Evolutionary conservation across 2,113 vertebrate genomes (phyloP).

Genomic region (Tretioscincus oriximinensis): DNA sequence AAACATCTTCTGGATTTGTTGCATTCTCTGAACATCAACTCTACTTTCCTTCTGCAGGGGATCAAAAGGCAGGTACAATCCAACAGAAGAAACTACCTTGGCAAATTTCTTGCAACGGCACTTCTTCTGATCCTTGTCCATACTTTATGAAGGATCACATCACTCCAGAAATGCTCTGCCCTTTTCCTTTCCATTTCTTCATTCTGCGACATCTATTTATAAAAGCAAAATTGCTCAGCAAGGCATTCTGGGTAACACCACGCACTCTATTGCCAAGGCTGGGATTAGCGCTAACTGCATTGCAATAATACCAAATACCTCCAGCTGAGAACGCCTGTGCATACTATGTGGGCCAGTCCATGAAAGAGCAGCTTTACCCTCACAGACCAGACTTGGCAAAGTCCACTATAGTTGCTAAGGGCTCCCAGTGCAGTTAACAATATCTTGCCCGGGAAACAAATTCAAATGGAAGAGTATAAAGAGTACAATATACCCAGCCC

Average conservation of each 20-base stretch:
- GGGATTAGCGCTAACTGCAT: conserved; percentile 49
- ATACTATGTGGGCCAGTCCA: conserved; percentile 8
- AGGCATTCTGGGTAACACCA: background rate
- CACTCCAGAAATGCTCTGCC: background rate
- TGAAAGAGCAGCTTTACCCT: conserved; percentile 2
- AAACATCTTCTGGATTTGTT: no score
- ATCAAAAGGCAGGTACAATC: no score
- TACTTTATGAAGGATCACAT: background rate
- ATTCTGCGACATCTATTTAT: conserved; percentile 55
- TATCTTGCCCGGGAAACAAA: background rate
- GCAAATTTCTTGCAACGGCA: no score
- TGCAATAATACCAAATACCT: conserved; percentile 33
- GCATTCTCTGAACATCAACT: no score
- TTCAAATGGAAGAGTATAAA: background rate
- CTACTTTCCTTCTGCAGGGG: no score
- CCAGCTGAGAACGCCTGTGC: conserved; percentile 28
- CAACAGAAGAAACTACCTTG: no score
- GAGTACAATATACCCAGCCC: background rate
- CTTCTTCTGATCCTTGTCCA: no score
- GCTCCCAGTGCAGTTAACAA: accelerated
- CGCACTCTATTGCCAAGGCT: conserved; percentile 18
- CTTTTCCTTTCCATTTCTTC: conserved; percentile 13
- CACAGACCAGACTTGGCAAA: background rate
- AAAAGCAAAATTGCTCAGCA: conserved; percentile 45
- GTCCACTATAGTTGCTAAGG: background rate